phyloP scores from a whole-genome alignment of 2,797 vertebrate genomes.

The Pseudocheirus occidentalis region DNA sequence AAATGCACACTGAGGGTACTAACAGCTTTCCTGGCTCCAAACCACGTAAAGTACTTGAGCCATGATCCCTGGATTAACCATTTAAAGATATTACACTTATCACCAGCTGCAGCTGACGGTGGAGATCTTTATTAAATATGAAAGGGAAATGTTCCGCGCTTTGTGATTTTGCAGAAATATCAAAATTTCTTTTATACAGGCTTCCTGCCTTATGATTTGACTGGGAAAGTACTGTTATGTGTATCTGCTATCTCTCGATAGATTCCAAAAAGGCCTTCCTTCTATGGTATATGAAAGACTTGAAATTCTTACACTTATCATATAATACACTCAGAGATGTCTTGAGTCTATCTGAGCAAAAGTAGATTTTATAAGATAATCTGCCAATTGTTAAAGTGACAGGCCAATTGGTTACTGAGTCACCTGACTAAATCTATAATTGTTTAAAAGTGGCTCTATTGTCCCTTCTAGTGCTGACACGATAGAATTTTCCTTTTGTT shows the following conservation, averaged over 20 bases:
- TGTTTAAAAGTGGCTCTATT: background rate
- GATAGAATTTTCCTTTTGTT: background rate
- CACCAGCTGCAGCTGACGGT: slow-evolving; percentile 77
- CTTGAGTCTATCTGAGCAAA: background rate
- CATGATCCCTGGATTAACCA: slow-evolving; percentile 83
- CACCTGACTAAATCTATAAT: background rate
- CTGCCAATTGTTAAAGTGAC: background rate
- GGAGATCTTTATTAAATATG: slow-evolving; percentile 82
- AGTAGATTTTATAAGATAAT: background rate
- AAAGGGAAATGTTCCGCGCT: slow-evolving; percentile 66
- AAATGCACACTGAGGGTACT: slow-evolving; percentile 75
- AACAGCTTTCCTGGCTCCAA: slow-evolving; percentile 75
- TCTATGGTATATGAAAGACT: background rate
- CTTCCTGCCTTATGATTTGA: slow-evolving; percentile 28
- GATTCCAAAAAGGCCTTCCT: background rate
- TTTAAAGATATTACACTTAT: slow-evolving; percentile 84
- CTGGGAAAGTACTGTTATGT: background rate
- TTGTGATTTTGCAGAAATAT: slow-evolving; percentile 74
- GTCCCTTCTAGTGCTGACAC: accelerated
- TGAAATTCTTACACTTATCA: slow-evolving; percentile 18
- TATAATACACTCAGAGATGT: background rate
- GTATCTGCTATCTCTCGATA: background rate
- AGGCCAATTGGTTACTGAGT: background rate
- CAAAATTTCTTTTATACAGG: slow-evolving; percentile 63
- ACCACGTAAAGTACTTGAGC: slow-evolving; percentile 80